Evolutionary conservation across 2,888 invertebrate genomes (phyloP).

Genomic region (Drosophila emarginata): DNA sequence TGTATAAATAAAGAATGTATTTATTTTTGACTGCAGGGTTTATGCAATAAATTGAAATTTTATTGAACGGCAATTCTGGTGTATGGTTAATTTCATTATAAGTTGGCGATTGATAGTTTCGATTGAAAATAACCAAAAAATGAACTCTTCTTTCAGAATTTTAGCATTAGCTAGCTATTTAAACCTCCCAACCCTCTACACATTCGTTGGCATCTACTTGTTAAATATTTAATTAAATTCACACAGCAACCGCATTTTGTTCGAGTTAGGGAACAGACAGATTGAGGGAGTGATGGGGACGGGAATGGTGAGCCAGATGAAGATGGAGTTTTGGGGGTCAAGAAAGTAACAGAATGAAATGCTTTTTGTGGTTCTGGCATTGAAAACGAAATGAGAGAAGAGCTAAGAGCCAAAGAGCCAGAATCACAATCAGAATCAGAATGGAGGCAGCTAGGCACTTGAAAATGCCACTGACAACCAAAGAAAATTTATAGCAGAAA

Average conservation of each 20-base stretch:
- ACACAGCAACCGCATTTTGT: constrained; percentile 59
- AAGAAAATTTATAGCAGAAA: constrained; percentile 76
- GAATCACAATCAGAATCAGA: too few species aligned
- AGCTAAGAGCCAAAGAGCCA: not conserved
- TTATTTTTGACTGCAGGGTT: not conserved
- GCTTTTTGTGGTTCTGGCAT: constrained; percentile 73
- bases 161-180: too few species aligned
- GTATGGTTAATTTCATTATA: too few species aligned
- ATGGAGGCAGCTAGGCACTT: constrained; percentile 51
- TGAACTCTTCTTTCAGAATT: too few species aligned
- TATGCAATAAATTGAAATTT: not conserved
- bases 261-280: not conserved
- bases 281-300: constrained; percentile 7
- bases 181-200: not conserved
- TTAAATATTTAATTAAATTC: constrained; percentile 75
- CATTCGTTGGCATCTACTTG: constrained; percentile 8
- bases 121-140: too few species aligned
- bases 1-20: not conserved
- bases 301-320: not conserved
- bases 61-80: not conserved
- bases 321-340: constrained; percentile 27
- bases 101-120: too few species aligned
- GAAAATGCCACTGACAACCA: constrained; percentile 77
- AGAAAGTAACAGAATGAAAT: constrained; percentile 69
- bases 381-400: constrained; percentile 54